phyloP scores from a whole-genome alignment of 2,797 vertebrate species.

The Octomys mimax region DNA sequence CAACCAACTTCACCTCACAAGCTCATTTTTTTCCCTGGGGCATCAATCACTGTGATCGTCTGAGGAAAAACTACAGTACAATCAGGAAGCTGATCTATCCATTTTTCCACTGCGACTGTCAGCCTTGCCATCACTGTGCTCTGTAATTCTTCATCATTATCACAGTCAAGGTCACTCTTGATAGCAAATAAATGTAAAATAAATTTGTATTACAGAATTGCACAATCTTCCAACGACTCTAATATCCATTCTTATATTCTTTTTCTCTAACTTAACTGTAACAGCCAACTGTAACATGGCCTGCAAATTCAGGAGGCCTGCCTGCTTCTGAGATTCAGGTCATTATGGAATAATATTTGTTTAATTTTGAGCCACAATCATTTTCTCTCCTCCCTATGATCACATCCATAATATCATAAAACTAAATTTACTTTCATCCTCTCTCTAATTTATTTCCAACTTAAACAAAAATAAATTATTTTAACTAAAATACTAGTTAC shows the following conservation, averaged over 20 bases:
- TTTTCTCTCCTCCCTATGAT: not conserved
- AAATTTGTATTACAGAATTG: conserved; percentile 12
- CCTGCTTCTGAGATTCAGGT: not conserved
- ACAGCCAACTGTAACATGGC: not conserved
- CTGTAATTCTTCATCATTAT: not conserved
- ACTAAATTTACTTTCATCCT: not conserved
- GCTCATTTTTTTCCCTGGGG: not conserved
- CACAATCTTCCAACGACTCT: not conserved
- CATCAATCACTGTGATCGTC: not conserved
- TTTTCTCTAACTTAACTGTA: not conserved
- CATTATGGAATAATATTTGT: not conserved
- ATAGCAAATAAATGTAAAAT: not conserved
- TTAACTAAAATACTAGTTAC: not conserved
- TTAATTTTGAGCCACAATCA: not conserved
- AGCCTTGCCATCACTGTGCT: not conserved
- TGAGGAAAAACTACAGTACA: not conserved
- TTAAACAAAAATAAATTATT: not conserved
- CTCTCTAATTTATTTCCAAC: not conserved
- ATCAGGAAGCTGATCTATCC: not conserved
- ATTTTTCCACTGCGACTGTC: not conserved
- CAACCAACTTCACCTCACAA: not conserved
- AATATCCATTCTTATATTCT: not conserved
- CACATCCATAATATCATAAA: not conserved
- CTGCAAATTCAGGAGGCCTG: not conserved
- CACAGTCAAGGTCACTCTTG: not conserved